phyloP scores from a whole-genome alignment of 2,888 invertebrate genomes.

The Coelopa pilipes region DNA sequence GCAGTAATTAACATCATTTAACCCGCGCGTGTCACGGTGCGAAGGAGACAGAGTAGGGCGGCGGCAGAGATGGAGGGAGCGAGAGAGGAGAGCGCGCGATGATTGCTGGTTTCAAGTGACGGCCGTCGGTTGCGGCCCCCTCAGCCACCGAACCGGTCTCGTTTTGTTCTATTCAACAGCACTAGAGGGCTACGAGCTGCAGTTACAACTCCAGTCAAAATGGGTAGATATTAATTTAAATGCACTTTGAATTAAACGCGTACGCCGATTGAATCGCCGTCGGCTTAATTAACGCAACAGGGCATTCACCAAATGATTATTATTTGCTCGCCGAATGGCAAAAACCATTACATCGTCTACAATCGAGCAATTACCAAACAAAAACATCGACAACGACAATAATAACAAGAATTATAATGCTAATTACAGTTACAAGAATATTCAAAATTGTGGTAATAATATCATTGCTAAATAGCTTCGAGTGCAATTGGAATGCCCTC shows the following conservation, averaged over 20 bases:
- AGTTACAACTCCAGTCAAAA: slow-evolving; percentile 16
- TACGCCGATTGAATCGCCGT: not conserved
- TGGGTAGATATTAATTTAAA: not conserved
- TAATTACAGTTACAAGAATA: too few species aligned
- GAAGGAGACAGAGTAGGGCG: not conserved
- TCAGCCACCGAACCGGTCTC: slow-evolving; percentile 9
- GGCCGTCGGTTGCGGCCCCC: slow-evolving; percentile 10
- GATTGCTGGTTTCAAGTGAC: slow-evolving; percentile 2
- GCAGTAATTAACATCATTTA: slow-evolving; percentile 60
- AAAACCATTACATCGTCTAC: too few species aligned
- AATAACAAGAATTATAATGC: too few species aligned
- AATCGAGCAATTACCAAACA: too few species aligned
- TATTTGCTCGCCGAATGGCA: not conserved
- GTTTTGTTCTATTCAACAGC: not conserved
- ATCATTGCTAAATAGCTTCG: too few species aligned
- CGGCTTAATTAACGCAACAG: not conserved
- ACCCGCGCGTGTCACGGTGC: slow-evolving; percentile 41
- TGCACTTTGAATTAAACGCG: not conserved
- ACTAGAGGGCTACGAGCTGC: too few species aligned
- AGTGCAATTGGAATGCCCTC: too few species aligned
- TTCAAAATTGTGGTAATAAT: too few species aligned
- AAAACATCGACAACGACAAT: too few species aligned
- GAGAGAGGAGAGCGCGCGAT: not conserved
- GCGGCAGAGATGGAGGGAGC: not conserved
- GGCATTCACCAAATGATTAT: not conserved